phyloP scores from a whole-genome alignment of 2,797 vertebrate species.

The Pteronotus mesoamericanus region DNA sequence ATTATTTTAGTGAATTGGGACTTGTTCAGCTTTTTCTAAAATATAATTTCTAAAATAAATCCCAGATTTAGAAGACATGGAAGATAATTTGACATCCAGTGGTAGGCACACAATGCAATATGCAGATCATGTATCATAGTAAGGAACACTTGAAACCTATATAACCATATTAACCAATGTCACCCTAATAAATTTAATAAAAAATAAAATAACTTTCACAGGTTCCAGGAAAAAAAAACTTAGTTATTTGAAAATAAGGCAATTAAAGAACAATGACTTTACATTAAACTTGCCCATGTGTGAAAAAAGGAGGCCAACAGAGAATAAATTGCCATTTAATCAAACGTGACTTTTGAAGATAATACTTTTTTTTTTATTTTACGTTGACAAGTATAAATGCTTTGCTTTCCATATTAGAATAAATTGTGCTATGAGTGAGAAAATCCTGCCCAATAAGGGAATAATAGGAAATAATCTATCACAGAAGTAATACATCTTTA shows the following conservation, averaged over 20 bases:
- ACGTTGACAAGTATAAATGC: not conserved
- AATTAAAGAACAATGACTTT: too few species aligned
- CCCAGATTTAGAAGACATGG: not conserved
- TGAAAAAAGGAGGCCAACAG: not conserved
- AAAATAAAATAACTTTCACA: not conserved
- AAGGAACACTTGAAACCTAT: not conserved
- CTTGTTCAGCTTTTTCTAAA: too few species aligned
- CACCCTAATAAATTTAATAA: not conserved
- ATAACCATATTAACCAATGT: not conserved
- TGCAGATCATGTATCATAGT: not conserved
- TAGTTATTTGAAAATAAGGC: too few species aligned
- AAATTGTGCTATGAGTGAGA: not conserved
- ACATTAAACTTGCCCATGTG: too few species aligned
- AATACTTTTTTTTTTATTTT: not conserved
- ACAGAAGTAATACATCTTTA: not conserved
- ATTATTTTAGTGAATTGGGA: not conserved
- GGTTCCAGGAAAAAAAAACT: too few species aligned
- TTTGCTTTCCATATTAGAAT: not conserved
- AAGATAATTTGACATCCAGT: not conserved
- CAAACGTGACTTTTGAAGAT: not conserved
- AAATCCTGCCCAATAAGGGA: not conserved
- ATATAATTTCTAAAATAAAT: not conserved
- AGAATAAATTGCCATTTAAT: constrained; percentile 4
- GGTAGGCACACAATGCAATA: not conserved
- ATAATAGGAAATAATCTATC: constrained; percentile 16